Evolutionary conservation across 2,888 invertebrate species (phyloP).

Genomic region (Eustalomyia histrio): DNA sequence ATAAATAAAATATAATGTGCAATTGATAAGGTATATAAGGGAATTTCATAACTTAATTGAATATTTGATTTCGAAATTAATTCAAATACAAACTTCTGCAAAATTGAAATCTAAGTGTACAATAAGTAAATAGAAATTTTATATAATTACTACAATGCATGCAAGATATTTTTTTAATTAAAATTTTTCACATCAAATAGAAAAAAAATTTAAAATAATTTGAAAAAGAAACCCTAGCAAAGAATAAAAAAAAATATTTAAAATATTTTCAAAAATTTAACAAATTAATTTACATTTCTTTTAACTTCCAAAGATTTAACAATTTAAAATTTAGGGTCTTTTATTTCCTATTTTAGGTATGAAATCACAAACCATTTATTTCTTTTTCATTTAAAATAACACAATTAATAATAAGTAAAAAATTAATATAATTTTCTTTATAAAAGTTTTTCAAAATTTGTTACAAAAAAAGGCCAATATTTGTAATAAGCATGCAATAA

Average conservation of each 20-base stretch:
- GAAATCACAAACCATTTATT: neutral
- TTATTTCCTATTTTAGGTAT: neutral
- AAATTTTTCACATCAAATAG: too few species aligned
- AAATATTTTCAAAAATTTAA: neutral
- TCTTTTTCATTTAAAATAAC: neutral
- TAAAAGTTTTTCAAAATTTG: neutral
- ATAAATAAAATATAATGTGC: conserved; percentile 11
- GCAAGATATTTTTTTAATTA: neutral
- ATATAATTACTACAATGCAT: neutral
- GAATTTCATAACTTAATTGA: neutral
- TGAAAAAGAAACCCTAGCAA: too few species aligned
- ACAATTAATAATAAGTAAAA: neutral
- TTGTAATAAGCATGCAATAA: neutral
- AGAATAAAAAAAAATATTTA: too few species aligned
- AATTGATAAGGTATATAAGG: conserved; percentile 10
- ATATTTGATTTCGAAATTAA: neutral
- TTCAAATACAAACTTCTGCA: neutral
- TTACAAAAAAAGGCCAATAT: conserved; percentile 1
- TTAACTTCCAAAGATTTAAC: neutral
- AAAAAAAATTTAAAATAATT: too few species aligned
- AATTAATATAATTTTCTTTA: neutral
- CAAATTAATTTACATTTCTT: neutral
- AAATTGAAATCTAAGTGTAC: neutral
- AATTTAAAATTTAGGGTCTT: neutral
- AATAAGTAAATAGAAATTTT: neutral